These are phyloP conservation scores for Fringilla coelebs DNA, from an alignment of 2,797 vertebrate species.

Conservation along the genomic window DNA sequence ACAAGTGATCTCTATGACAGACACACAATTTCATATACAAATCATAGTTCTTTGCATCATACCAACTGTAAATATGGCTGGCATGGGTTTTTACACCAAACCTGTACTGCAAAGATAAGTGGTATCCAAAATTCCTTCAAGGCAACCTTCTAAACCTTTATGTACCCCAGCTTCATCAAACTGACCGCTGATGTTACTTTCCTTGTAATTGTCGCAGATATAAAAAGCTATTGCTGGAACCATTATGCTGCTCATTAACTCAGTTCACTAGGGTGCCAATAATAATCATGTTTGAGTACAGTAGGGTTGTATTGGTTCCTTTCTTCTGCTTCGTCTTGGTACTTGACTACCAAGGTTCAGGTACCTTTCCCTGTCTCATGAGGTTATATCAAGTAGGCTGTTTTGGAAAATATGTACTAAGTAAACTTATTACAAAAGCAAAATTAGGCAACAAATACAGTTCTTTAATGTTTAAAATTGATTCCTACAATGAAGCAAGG, in stretches of 20 bases:
- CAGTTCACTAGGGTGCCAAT: neutral
- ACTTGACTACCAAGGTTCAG: neutral
- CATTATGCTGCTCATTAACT: neutral
- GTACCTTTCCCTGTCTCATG: neutral
- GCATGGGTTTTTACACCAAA: neutral
- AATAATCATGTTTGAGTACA: neutral
- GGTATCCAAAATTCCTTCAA: neutral
- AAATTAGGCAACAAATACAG: neutral
- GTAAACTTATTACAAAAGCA: neutral
- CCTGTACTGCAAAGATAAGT: neutral
- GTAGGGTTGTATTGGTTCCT: neutral
- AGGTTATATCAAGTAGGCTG: neutral
- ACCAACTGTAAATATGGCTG: neutral
- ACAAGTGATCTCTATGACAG: neutral
- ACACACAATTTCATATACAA: neutral
- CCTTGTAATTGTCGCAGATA: neutral
- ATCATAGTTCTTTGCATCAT: neutral
- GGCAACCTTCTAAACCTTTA: neutral
- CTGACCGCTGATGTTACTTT: neutral
- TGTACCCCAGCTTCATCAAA: neutral
- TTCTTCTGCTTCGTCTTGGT: neutral
- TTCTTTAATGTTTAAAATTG: neutral
- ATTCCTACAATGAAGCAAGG: neutral
- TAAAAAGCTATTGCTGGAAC: neutral
- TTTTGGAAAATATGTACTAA: neutral